Evolutionary conservation across 1,140 invertebrate species (phyloP), one percentile per base, ranked within the genome.

Genomic region (Lordiphosa mommai): DNA sequence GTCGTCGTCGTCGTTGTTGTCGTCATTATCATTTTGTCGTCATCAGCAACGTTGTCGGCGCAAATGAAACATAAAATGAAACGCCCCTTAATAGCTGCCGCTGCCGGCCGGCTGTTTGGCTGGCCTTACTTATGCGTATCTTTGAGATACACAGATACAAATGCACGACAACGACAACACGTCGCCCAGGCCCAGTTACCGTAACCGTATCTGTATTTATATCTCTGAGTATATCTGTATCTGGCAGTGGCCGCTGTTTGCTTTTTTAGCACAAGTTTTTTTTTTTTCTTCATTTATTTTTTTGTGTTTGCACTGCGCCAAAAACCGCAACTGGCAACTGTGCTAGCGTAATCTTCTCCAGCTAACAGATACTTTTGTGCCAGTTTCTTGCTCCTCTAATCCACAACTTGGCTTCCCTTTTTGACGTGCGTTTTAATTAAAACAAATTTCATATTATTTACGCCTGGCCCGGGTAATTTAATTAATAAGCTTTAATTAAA

Each of bases 31-130:
- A 82, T 82, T 82, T 82, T 82, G 76, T 82, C 77, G 76, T 82
- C 76, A 76, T 82, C 77, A 84, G 58, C 77, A 64, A 77, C 63
- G 76, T 13, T 48, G 29, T 82, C 79, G 68, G 72, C 72, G 79
- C 79, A 84, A 85, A 85, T 85, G 77, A 84, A 84, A 85, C 79
- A 84, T 85, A 85, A 77, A 84, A 85, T 85, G 79, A 84, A 84
- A 84, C 79, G 77, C 77, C 72, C 72, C 77, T 85, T 84, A 85
- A 84, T 77, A 84, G 72, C 65, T 59, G 49, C 52, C 49, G 69
- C 50, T 50, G 60, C n/a, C 13, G 23, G 32, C 12, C 5, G 14
- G 36, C 33, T 37, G 44, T 61, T 63, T 44, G 64, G 57, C 50
- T 58, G 56, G 64, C 74, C 6, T 27, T 27, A 27, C 76, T 84